Evolutionary conservation across 1,140 invertebrate species (phyloP).

Genomic region (Campoletis sonorensis): DNA sequence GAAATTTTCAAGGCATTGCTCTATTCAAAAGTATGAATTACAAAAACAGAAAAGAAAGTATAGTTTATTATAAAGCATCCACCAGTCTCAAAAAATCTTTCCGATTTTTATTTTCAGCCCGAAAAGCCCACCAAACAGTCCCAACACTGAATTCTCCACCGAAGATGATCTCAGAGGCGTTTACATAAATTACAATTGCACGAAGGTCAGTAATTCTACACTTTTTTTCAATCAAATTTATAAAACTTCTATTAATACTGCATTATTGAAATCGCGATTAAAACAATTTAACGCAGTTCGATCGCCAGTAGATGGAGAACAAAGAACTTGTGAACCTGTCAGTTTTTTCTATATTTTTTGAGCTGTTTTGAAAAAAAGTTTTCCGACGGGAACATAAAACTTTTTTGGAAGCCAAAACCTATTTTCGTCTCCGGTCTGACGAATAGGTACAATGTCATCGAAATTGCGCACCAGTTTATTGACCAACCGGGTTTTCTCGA

Average conservation of each 20-base stretch:
- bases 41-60: too few relatives aligned
- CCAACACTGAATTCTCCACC: slow-evolving; percentile 85
- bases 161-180: slow-evolving; percentile 88
- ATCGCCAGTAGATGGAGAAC: too few relatives aligned
- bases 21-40: too few relatives aligned
- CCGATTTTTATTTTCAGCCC: slow-evolving; percentile 80
- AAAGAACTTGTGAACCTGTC: too few relatives aligned
- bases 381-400: too few relatives aligned
- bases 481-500: not conserved
- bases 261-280: not conserved
- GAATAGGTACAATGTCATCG: not conserved
- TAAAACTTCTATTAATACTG: too few relatives aligned
- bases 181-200: slow-evolving; percentile 86
- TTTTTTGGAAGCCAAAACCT: not conserved
- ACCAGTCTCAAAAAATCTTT: not conserved
- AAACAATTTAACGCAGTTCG: not conserved
- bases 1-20: too few relatives aligned
- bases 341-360: too few relatives aligned
- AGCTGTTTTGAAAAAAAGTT: too few relatives aligned
- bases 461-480: slow-evolving; percentile 11
- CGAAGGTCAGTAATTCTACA: slow-evolving; percentile 75
- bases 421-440: not conserved
- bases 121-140: slow-evolving; percentile 94
- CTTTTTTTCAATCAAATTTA: not conserved
- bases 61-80: too few relatives aligned